A percentile compares a stretch with the other conserved stretches of the same genome.
Conservation (phyloP, 2,113 vertebrate species). For the Coptodon bakossiorum region DNA sequence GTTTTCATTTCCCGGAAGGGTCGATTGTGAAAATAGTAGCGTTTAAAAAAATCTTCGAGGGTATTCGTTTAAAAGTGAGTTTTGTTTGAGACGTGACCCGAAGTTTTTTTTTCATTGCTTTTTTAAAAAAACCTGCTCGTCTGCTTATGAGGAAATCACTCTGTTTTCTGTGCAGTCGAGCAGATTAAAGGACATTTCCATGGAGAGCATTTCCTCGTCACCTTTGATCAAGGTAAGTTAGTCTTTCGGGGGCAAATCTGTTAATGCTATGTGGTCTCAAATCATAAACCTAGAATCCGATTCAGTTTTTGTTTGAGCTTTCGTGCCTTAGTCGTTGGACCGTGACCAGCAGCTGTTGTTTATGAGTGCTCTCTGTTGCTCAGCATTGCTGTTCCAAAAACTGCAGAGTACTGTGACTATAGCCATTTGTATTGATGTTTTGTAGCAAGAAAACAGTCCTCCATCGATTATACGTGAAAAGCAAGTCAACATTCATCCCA, state of each 20-base stretch:
- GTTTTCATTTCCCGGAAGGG: constrained; percentile 83
- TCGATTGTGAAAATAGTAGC: constrained; percentile 37
- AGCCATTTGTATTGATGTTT: background rate
- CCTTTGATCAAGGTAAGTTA: constrained; percentile 74
- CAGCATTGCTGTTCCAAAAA: background rate
- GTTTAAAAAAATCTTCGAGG: background rate
- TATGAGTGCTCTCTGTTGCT: background rate
- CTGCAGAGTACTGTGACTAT: background rate
- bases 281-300: background rate
- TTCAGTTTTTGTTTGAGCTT: background rate
- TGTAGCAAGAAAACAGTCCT: constrained; percentile 25
- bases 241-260: background rate
- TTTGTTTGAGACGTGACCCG: background rate
- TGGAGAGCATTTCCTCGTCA: constrained; percentile 43
- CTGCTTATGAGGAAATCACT: background rate
- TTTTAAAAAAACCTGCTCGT: background rate
- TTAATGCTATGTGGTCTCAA: background rate
- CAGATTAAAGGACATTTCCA: background rate
- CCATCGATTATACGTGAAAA: background rate
- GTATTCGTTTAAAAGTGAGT: background rate
- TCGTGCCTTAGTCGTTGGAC: background rate
- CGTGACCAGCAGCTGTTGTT: background rate
- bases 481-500: background rate
- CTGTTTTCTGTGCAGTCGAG: background rate
- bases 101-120: background rate